These are phyloP conservation scores for Alexandromys fortis DNA, from an alignment of 2,113 vertebrate species.

Conservation along the genomic window DNA sequence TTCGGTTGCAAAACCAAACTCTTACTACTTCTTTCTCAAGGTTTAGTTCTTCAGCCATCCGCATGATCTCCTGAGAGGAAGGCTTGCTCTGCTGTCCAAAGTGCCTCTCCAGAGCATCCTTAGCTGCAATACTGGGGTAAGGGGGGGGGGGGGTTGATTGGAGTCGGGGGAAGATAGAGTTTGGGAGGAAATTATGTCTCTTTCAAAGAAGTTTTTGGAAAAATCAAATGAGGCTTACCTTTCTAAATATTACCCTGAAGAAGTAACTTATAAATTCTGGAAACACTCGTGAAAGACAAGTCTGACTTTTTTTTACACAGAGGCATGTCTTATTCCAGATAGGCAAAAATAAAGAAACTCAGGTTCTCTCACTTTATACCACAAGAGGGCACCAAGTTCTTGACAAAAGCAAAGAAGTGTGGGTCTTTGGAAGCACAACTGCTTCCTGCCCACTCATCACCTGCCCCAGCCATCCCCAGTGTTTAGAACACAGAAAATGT, in stretches of 20 bases:
- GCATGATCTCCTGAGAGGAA: slow-evolving; percentile 96
- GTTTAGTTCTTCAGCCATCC: slow-evolving; percentile 96
- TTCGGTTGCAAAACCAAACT: slow-evolving; percentile 99
- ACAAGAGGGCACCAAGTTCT: slow-evolving; percentile 82
- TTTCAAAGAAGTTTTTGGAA: slow-evolving; percentile 16
- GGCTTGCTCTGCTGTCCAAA: slow-evolving; percentile 98
- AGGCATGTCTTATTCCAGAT: background rate
- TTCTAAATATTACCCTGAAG: background rate
- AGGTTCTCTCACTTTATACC: slow-evolving; percentile 59
- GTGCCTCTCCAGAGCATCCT: slow-evolving; percentile 95
- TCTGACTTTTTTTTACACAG: background rate
- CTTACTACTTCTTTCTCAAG: slow-evolving; percentile 98
- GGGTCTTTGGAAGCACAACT: background rate
- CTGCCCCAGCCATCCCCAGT: background rate
- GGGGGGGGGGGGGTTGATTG: too few relatives aligned
- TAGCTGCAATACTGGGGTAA: slow-evolving; percentile 92
- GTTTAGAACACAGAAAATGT: background rate
- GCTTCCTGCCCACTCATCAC: background rate
- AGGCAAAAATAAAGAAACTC: background rate
- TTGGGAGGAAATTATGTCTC: background rate
- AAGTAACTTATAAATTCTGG: background rate
- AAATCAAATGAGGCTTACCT: background rate
- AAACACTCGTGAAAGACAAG: background rate
- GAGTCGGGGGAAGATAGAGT: background rate
- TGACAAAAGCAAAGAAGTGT: slow-evolving; percentile 10